These are phyloP conservation scores for Acanthococcus lagerstroemiae DNA, from an alignment of 2,888 invertebrate genomes.

Conservation along the genomic window DNA sequence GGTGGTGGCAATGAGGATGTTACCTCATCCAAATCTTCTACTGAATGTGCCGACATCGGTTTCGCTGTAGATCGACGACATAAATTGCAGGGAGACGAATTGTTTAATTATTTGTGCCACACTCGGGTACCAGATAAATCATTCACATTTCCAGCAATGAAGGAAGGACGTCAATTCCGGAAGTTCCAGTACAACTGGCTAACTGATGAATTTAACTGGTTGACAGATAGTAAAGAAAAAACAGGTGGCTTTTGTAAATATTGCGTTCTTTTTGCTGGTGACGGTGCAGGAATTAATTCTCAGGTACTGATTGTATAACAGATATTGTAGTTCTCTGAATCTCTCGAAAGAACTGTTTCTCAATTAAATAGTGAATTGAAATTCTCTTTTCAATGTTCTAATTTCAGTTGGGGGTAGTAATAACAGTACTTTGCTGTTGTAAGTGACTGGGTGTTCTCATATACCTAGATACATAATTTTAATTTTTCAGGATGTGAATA, in stretches of 20 bases:
- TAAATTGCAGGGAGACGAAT: neutral
- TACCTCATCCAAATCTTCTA: too few relatives aligned
- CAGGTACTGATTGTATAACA: too few relatives aligned
- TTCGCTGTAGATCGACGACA: neutral
- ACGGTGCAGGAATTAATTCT: neutral
- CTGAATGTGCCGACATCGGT: neutral
- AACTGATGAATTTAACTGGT: neutral
- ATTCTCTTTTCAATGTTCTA: too few relatives aligned
- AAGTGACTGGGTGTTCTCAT: too few relatives aligned
- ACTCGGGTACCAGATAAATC: neutral
- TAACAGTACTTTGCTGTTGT: too few relatives aligned
- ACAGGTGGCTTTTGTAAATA: conserved; percentile 19
- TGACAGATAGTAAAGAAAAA: conserved; percentile 10
- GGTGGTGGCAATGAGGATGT: too few relatives aligned
- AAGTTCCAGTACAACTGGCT: conserved; percentile 1
- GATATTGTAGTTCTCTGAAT: too few relatives aligned
- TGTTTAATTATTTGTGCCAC: neutral
- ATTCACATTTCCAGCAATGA: conserved; percentile 2
- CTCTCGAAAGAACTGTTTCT: too few relatives aligned
- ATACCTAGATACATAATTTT: too few relatives aligned
- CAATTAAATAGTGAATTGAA: too few relatives aligned
- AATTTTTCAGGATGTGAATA: neutral
- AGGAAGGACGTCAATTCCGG: neutral
- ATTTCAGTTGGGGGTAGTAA: too few relatives aligned
- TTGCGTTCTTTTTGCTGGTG: conserved; percentile 8